A percentile compares a stretch with the other conserved stretches of the same genome.
Evolutionary conservation across 2,113 vertebrate species (phyloP).

Genomic region (Oreocharis arfaki): DNA sequence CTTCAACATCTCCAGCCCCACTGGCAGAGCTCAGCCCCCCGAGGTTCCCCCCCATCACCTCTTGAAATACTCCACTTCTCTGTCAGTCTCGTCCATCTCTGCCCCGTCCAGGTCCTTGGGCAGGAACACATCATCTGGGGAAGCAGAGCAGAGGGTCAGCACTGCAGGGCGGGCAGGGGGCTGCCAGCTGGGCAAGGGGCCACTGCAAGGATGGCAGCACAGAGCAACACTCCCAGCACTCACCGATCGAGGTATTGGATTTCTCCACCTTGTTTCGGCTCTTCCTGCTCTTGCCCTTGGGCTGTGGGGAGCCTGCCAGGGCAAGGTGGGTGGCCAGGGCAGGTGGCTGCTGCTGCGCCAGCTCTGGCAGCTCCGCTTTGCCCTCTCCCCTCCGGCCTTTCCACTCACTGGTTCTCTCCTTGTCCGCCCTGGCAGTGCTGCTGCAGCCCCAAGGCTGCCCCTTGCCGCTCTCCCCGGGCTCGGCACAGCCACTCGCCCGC

Average conservation of each 20-base stretch:
- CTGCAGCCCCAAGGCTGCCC: slow-evolving; percentile 64
- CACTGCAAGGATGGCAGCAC: rapidly evolving
- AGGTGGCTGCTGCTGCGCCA: not conserved
- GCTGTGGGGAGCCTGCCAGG: slow-evolving; percentile 74
- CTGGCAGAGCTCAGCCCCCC: rapidly evolving
- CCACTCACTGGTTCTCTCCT: slow-evolving; percentile 68
- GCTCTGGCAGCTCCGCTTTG: slow-evolving; percentile 39
- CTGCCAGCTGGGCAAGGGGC: not conserved
- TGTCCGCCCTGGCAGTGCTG: slow-evolving; percentile 63
- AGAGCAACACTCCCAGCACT: not conserved
- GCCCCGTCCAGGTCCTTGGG: slow-evolving; percentile 93
- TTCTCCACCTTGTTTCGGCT: slow-evolving; percentile 92
- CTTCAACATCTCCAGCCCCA: not conserved
- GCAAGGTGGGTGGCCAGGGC: not conserved
- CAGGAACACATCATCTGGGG: slow-evolving; percentile 94
- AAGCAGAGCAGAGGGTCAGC: slow-evolving; percentile 22
- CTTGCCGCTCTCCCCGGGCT: slow-evolving; percentile 69
- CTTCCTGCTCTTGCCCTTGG: slow-evolving; percentile 89
- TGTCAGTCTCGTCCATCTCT: slow-evolving; percentile 97
- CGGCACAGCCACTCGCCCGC: slow-evolving; percentile 13
- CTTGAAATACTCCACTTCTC: slow-evolving; percentile 98
- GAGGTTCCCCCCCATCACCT: slow-evolving; percentile 68
- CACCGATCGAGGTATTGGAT: slow-evolving; percentile 84
- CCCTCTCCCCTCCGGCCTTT: slow-evolving; percentile 59
- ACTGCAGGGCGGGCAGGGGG: rapidly evolving